phyloP scores from a whole-genome alignment of 2,888 invertebrate genomes.

The Hydriomena furcata region DNA sequence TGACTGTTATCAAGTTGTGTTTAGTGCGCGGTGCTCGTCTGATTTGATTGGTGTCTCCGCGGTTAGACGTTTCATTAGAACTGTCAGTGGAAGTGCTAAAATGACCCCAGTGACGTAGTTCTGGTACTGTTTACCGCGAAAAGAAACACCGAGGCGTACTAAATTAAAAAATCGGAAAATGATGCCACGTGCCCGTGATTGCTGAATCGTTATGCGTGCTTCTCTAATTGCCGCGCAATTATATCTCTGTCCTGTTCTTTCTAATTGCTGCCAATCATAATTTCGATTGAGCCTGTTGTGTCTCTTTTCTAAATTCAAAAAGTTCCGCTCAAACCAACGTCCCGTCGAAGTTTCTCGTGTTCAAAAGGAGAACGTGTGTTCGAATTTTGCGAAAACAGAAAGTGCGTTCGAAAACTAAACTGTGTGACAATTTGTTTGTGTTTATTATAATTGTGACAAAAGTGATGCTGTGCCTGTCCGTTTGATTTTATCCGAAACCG shows the following conservation, averaged over 20 bases:
- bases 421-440: conserved; percentile 60
- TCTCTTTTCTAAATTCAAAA: conserved; percentile 41
- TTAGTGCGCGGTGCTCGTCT: conserved; percentile 68
- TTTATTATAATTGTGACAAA: conserved; percentile 54
- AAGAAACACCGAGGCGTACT: conserved; percentile 38
- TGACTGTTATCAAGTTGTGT: conserved; percentile 76
- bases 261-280: conserved; percentile 63
- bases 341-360: conserved; percentile 32
- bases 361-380: conserved; percentile 39
- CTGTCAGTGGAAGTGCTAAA: conserved; percentile 54
- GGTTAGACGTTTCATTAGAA: conserved; percentile 41
- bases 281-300: conserved; percentile 48
- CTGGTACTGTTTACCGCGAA: conserved; percentile 32
- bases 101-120: conserved; percentile 78
- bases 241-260: conserved; percentile 67
- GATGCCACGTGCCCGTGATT: conserved; percentile 73
- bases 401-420: conserved; percentile 31
- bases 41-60: conserved; percentile 58
- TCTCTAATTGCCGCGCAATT: conserved; percentile 69
- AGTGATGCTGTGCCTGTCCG: conserved; percentile 70
- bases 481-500: conserved; percentile 61
- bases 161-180: conserved; percentile 56
- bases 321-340: conserved; percentile 27
- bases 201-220: conserved; percentile 63
- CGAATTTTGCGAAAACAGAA: conserved; percentile 37